Conservation (phyloP, 2,888 invertebrate species). For the Julus scanicus region DNA sequence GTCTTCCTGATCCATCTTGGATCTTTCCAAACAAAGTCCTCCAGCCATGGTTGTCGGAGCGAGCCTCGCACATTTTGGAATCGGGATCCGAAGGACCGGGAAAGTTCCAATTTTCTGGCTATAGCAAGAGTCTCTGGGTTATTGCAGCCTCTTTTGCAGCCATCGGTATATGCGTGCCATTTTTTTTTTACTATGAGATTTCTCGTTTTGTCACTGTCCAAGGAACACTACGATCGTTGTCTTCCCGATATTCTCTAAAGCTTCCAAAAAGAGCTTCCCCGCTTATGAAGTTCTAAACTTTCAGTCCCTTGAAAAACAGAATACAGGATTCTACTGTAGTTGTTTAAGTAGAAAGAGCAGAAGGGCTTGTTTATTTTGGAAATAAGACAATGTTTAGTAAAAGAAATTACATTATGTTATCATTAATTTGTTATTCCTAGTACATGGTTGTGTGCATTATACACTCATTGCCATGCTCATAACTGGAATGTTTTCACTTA, state of each 20-base stretch:
- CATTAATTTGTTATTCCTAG: too few relatives aligned
- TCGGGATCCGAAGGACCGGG: not conserved
- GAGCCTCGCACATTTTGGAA: not conserved
- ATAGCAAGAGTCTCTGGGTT: not conserved
- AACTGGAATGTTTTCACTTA: too few relatives aligned
- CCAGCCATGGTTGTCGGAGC: not conserved
- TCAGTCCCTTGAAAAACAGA: too few relatives aligned
- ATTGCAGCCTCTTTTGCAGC: not conserved
- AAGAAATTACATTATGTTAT: too few relatives aligned
- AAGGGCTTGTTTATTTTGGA: too few relatives aligned
- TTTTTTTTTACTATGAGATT: constrained; percentile 34
- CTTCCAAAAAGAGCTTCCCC: not conserved
- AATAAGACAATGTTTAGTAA: too few relatives aligned
- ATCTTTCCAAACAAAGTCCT: not conserved
- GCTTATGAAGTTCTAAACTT: too few relatives aligned
- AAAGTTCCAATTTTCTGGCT: not conserved
- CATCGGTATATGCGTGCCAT: not conserved
- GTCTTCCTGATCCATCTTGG: too few relatives aligned
- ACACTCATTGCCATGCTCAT: too few relatives aligned
- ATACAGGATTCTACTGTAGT: too few relatives aligned
- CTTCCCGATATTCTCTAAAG: not conserved
- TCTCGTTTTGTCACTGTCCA: constrained; percentile 5
- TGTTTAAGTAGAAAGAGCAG: too few relatives aligned
- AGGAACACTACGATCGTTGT: not conserved
- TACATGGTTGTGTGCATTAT: too few relatives aligned